Conservation (phyloP, 2,797 vertebrate species). For the Gallinago nigripennis region DNA sequence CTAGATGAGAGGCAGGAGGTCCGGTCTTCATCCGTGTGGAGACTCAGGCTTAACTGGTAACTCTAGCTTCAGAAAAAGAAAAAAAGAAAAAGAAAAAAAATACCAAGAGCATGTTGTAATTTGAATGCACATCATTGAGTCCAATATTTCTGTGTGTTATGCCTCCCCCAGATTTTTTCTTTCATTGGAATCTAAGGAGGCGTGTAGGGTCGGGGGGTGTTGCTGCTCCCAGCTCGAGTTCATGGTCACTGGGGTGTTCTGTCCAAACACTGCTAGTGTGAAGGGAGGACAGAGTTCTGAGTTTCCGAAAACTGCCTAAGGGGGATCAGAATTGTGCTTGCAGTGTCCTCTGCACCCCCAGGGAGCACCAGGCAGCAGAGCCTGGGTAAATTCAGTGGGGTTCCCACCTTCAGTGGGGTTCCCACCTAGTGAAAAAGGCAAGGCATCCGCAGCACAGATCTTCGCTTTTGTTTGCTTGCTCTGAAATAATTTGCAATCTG, state of each 20-base stretch:
- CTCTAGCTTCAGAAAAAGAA: neutral
- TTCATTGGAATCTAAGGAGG: neutral
- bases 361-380: neutral
- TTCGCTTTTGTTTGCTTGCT: neutral
- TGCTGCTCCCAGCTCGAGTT: neutral
- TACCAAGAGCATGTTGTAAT: neutral
- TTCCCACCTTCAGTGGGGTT: neutral
- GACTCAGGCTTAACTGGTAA: neutral
- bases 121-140: neutral
- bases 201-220: neutral
- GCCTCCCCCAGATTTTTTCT: neutral
- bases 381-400: neutral
- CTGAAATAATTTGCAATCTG: neutral
- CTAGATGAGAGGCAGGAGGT: neutral
- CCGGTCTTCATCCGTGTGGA: neutral
- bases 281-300: accelerated
- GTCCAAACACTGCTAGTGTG: neutral
- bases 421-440: neutral
- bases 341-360: neutral
- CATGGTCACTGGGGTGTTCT: neutral
- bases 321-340: neutral
- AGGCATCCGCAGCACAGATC: neutral
- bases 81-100: neutral
- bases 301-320: neutral
- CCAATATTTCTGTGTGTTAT: neutral